Percentiles rank a stretch among this genome's conserved stretches.
These are phyloP conservation scores for Leucophenga varia DNA, from an alignment of 1,140 invertebrate species.

Conservation along the genomic window DNA sequence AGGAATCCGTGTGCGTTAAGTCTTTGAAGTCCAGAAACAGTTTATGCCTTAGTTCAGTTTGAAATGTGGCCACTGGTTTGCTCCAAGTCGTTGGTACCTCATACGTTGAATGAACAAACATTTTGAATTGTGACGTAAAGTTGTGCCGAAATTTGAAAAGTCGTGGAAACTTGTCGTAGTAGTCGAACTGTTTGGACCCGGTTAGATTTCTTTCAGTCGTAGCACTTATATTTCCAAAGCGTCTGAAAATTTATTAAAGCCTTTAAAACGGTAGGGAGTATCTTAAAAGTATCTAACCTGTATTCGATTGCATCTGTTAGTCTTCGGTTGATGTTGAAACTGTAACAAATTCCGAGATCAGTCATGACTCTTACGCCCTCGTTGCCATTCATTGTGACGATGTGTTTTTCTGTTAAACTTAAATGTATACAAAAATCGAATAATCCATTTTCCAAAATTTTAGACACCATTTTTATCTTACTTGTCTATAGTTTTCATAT, in stretches of 20 bases:
- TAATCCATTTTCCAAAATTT: too few relatives aligned
- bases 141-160: too few relatives aligned
- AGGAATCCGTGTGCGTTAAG: too few relatives aligned
- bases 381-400: not conserved
- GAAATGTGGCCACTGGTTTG: too few relatives aligned
- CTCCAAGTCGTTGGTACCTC: constrained; percentile 7
- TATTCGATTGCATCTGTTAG: not conserved
- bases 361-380: constrained; percentile 1
- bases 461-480: not conserved
- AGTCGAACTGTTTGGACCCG: too few relatives aligned
- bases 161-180: too few relatives aligned
- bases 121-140: not conserved
- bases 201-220: too few relatives aligned
- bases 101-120: constrained; percentile 5
- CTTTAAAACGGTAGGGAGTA: too few relatives aligned
- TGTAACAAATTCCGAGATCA: constrained; percentile 8
- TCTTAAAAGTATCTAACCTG: not conserved
- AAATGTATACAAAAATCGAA: not conserved
- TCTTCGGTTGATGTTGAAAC: not conserved
- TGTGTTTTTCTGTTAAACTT: not conserved
- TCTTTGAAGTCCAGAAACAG: too few relatives aligned
- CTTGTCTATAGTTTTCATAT: constrained; percentile 6
- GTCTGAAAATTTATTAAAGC: too few relatives aligned
- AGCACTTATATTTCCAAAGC: too few relatives aligned
- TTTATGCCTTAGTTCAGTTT: too few relatives aligned